phyloP scores from a whole-genome alignment of 2,113 vertebrate species.

The Gambusia affinis region DNA sequence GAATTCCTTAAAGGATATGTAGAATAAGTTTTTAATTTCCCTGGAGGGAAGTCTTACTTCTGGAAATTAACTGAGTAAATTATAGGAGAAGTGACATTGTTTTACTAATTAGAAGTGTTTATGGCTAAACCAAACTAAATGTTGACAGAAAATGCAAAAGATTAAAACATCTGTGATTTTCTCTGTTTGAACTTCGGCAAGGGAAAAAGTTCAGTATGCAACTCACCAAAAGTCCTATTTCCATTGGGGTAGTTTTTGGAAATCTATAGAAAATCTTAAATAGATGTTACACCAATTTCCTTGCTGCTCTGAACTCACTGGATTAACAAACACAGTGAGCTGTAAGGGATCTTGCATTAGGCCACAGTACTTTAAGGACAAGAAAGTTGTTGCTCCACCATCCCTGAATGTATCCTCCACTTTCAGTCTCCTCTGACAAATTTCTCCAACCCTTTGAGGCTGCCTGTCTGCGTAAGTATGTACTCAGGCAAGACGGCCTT shows the following conservation, averaged over 20 bases:
- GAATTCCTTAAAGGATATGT: too few relatives aligned
- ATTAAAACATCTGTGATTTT: background rate
- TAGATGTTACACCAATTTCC: too few relatives aligned
- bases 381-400: background rate
- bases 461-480: slow-evolving; percentile 60
- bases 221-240: background rate
- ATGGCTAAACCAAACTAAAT: background rate
- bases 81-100: background rate
- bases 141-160: background rate
- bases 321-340: background rate
- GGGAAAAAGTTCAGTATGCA: background rate
- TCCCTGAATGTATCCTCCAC: background rate
- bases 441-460: slow-evolving; percentile 51
- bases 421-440: slow-evolving; percentile 38
- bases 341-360: background rate
- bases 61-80: background rate
- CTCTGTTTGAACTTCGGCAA: background rate
- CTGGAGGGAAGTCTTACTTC: background rate
- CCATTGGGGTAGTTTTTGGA: too few relatives aligned
- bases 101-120: background rate
- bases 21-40: background rate
- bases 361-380: background rate
- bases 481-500: slow-evolving; percentile 62
- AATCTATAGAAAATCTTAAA: too few relatives aligned
- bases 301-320: too few relatives aligned